A percentile compares a stretch with the other conserved stretches of the same genome.
Conservation (phyloP, 2,113 vertebrate species). For the Amia ocellicauda region DNA sequence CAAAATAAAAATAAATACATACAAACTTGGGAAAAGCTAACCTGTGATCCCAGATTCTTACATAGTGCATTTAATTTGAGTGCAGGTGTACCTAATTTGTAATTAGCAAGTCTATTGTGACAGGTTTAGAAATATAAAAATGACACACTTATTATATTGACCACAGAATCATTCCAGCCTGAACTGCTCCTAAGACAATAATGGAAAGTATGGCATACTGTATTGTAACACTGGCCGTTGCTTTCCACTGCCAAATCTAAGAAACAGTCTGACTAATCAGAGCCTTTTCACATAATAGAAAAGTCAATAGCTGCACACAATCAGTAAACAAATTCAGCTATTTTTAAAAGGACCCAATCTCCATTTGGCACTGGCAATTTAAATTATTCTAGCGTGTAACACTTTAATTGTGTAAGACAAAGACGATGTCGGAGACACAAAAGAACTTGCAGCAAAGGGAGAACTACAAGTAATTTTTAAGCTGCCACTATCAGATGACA, state of each 20-base stretch:
- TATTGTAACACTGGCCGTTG: conserved; percentile 56
- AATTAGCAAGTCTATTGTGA: conserved; percentile 24
- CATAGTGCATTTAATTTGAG: no score
- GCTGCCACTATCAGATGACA: conserved; percentile 76
- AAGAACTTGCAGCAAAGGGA: conserved; percentile 79
- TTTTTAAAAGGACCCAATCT: conserved; percentile 73
- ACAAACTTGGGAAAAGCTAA: conserved; percentile 18
- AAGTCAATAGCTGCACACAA: conserved; percentile 80
- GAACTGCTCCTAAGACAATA: conserved; percentile 58
- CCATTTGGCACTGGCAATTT: conserved; percentile 83
- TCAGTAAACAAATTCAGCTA: conserved; percentile 86
- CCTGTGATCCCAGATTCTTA: neutral
- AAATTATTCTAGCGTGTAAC: conserved; percentile 94
- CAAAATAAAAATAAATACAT: conserved; percentile 14
- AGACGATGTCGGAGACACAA: conserved; percentile 87
- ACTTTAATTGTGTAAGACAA: conserved; percentile 96
- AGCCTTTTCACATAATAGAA: conserved; percentile 77
- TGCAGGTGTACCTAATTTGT: neutral
- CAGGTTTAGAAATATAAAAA: conserved; percentile 46
- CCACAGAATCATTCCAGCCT: conserved; percentile 33
- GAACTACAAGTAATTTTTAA: conserved; percentile 80
- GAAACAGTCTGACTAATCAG: conserved; percentile 52
- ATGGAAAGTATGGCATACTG: conserved; percentile 46
- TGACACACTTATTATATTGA: conserved; percentile 44
- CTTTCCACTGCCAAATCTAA: conserved; percentile 30